Percentiles rank a stretch among this genome's conserved stretches.
Conservation (phyloP, 2,797 vertebrate genomes). For the Spatula clypeata region DNA sequence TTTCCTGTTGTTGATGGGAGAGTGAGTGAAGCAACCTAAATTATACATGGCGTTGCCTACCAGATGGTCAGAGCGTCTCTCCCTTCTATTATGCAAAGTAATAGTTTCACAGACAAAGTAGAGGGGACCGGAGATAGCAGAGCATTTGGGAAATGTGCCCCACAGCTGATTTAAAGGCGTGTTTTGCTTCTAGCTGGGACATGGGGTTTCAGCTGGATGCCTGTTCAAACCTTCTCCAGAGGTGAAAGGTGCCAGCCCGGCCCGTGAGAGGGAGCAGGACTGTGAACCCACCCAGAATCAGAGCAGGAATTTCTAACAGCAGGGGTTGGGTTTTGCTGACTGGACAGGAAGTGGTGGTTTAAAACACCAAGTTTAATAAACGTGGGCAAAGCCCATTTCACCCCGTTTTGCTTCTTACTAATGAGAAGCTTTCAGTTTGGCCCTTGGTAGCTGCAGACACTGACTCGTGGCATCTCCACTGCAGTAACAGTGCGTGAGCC, state of each 20-base stretch:
- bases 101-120: constrained; percentile 7
- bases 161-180: neutral
- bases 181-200: neutral
- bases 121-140: neutral
- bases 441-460: neutral
- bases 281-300: neutral
- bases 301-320: neutral
- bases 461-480: neutral
- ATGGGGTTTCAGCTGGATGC: neutral
- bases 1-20: neutral
- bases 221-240: neutral
- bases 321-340: neutral
- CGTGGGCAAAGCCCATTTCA: neutral
- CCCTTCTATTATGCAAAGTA: constrained; percentile 32
- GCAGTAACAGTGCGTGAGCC: neutral
- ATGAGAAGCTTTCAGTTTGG: neutral
- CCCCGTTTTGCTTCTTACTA: neutral
- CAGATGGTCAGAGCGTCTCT: neutral
- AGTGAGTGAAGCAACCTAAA: neutral
- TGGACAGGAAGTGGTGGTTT: neutral
- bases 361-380: neutral
- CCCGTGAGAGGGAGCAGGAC: neutral
- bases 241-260: neutral
- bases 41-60: neutral
- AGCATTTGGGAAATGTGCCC: neutral